A percentile compares a stretch with the other conserved stretches of the same genome.
Evolutionary conservation across 37 sponge, comb jelly and placozoan genomes (phyloP).

Genomic region (Lycopodina hypogea): DNA sequence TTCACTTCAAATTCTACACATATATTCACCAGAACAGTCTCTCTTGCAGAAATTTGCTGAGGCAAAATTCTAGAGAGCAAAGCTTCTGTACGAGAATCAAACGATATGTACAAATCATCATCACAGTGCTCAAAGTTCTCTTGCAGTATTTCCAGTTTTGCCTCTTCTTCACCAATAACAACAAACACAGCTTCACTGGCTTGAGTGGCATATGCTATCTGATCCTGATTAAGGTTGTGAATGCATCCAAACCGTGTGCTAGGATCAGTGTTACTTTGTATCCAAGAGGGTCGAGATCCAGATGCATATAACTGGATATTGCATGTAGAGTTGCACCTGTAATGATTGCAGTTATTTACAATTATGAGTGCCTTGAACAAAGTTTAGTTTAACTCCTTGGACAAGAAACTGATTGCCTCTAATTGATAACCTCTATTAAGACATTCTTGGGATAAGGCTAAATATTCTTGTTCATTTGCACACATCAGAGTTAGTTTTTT

Average conservation of each 20-base stretch:
- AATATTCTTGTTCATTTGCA: too few species aligned
- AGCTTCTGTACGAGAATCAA: neutral
- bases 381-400: too few species aligned
- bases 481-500: too few species aligned
- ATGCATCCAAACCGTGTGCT: conserved; percentile 9
- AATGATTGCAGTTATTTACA: neutral
- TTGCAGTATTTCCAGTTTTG: conserved; percentile 8
- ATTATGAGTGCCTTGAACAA: too few species aligned
- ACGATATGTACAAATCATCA: conserved; percentile 20
- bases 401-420: too few species aligned
- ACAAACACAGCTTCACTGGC: conserved; percentile 46
- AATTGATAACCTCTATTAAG: too few species aligned
- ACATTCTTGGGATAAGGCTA: too few species aligned
- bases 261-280: neutral
- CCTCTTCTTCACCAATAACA: neutral
- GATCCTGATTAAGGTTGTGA: conserved; percentile 5
- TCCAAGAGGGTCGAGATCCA: neutral
- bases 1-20: conserved; percentile 56
- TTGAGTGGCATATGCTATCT: conserved; percentile 56
- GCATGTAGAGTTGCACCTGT: conserved; percentile 13
- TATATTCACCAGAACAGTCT: neutral
- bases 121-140: conserved; percentile 16
- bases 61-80: neutral
- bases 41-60: neutral
- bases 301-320: conserved; percentile 4